These are phyloP conservation scores for Isurus oxyrinchus DNA, from an alignment of 2,113 vertebrate species.

Conservation along the genomic window DNA sequence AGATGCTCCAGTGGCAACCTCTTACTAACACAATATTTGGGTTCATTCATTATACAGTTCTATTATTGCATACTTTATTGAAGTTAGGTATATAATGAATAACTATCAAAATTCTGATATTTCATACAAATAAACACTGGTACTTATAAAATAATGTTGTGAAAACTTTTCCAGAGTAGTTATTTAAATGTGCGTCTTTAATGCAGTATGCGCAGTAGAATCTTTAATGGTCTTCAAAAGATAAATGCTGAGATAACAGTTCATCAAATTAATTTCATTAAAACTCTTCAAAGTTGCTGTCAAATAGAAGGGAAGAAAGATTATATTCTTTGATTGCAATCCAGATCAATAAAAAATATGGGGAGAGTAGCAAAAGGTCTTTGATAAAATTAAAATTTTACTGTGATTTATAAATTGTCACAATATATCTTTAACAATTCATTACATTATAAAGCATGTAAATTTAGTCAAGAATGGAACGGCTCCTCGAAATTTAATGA, in stretches of 20 bases:
- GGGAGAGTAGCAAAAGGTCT: not conserved
- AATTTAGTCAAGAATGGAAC: slow-evolving; percentile 53
- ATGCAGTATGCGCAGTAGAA: too few species aligned
- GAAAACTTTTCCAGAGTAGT: not conserved
- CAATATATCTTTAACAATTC: slow-evolving; percentile 37
- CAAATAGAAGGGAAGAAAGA: not conserved
- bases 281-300: not conserved
- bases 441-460: slow-evolving; percentile 49
- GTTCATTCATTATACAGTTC: not conserved
- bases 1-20: not conserved
- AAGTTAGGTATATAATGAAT: not conserved
- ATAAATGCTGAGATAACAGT: slow-evolving; percentile 2
- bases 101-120: not conserved
- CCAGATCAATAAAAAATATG: not conserved
- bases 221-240: not conserved
- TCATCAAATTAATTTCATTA: not conserved
- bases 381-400: slow-evolving; percentile 25
- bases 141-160: not conserved
- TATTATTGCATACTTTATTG: not conserved
- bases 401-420: not conserved
- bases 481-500: slow-evolving; percentile 57
- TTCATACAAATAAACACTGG: not conserved
- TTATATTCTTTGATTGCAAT: slow-evolving; percentile 5
- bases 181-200: not conserved
- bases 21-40: not conserved